Percentiles rank a stretch among this genome's conserved stretches.
phyloP scores from a whole-genome alignment of 2,888 invertebrate species.

The Tanytarsus gracilentus region DNA sequence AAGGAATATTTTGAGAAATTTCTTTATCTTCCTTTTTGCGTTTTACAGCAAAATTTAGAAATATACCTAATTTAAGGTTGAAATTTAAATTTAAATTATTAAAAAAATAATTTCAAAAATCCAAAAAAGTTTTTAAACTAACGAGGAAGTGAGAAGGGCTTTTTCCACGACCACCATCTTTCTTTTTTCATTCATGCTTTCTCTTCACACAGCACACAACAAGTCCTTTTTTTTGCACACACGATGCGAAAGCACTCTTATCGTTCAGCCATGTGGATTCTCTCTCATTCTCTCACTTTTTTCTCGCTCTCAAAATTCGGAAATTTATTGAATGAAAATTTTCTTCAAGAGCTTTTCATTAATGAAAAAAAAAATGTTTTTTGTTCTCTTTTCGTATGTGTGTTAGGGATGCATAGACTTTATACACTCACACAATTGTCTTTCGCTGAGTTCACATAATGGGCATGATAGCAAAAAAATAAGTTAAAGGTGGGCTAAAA shows the following conservation, averaged over 20 bases:
- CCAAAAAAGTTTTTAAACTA: neutral
- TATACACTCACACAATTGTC: too few species aligned
- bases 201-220: neutral
- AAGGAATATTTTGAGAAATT: neutral
- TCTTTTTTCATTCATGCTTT: neutral
- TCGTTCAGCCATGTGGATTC: neutral
- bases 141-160: neutral
- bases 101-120: neutral
- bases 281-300: neutral
- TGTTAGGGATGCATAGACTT: neutral
- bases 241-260: neutral
- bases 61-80: neutral
- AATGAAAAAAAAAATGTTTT: conserved; percentile 11
- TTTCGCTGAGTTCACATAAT: too few species aligned
- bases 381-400: neutral
- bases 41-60: neutral
- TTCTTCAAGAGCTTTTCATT: conserved; percentile 25
- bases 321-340: conserved; percentile 19
- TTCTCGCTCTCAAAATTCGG: conserved; percentile 3
- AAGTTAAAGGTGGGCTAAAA: too few species aligned
- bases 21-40: neutral
- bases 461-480: too few species aligned
- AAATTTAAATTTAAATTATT: neutral
- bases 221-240: neutral
- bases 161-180: conserved; percentile 1